These are phyloP conservation scores for Cyprinella venusta DNA, from an alignment of 2,797 vertebrate genomes.

Conservation along the genomic window DNA sequence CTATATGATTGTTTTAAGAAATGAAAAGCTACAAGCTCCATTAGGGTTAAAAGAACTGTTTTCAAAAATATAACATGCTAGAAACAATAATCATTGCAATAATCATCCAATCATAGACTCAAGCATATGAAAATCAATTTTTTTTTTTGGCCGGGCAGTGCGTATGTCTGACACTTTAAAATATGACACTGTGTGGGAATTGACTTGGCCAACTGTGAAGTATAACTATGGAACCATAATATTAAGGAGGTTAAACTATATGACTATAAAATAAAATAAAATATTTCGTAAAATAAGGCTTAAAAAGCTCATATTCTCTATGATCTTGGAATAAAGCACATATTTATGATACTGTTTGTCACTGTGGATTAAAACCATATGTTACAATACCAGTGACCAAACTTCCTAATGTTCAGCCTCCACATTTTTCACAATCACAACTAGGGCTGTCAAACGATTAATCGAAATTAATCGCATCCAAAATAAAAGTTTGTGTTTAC, in stretches of 20 bases:
- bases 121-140: too few relatives aligned
- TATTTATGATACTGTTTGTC: background rate
- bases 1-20: too few relatives aligned
- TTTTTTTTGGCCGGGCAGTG: too few relatives aligned
- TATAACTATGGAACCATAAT: background rate
- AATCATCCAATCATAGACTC: too few relatives aligned
- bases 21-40: too few relatives aligned
- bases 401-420: background rate
- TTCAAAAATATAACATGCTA: too few relatives aligned
- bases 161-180: background rate
- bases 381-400: background rate
- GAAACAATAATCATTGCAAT: too few relatives aligned
- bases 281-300: background rate
- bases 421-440: background rate
- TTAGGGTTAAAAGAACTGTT: too few relatives aligned
- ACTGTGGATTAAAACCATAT: background rate
- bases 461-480: too few relatives aligned
- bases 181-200: background rate
- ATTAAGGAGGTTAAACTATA: background rate
- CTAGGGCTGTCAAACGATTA: too few relatives aligned
- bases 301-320: background rate
- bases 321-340: background rate
- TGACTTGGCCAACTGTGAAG: background rate
- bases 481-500: too few relatives aligned
- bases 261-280: too few relatives aligned